Percentiles rank a stretch among this genome's conserved stretches.
These are phyloP conservation scores for Achatina immaculata DNA, from an alignment of 1,140 invertebrate species.

Conservation along the genomic window DNA sequence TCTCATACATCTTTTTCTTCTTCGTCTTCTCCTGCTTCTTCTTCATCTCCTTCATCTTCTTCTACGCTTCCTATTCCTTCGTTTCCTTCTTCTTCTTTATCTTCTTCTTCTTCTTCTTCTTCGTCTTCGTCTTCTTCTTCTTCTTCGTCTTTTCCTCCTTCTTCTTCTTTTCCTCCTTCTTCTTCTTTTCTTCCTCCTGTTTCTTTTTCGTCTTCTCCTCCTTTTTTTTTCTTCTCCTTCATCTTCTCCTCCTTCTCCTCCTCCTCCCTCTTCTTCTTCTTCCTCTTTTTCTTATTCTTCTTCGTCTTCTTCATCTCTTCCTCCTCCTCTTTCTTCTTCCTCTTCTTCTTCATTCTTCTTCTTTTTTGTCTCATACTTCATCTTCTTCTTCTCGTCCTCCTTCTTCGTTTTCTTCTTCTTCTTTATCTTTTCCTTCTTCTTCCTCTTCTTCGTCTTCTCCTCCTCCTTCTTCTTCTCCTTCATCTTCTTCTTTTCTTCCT, in stretches of 20 bases:
- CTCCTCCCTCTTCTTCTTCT: background rate
- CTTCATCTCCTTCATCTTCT: no score
- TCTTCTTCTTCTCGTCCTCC: background rate
- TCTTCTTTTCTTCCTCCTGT: background rate
- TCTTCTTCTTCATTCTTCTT: background rate
- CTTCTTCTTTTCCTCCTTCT: background rate
- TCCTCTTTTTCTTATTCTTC: background rate
- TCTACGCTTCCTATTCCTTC: background rate
- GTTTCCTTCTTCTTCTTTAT: background rate
- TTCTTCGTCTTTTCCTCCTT: background rate
- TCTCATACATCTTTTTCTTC: no score
- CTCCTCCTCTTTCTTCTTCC: background rate
- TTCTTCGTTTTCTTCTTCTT: background rate
- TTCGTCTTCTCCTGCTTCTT: no score
- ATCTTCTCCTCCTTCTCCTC: background rate
- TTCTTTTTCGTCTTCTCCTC: background rate
- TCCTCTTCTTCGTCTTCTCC: background rate
- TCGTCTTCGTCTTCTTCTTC: background rate
- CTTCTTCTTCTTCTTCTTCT: background rate
- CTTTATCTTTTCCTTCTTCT: background rate
- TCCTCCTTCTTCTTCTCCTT: background rate
- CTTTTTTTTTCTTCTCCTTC: background rate
- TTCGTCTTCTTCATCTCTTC: background rate
- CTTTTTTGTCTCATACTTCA: background rate
- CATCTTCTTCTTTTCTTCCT: background rate